phyloP scores from a whole-genome alignment of 2,888 invertebrate genomes.

The Oxyteleia sp. region DNA sequence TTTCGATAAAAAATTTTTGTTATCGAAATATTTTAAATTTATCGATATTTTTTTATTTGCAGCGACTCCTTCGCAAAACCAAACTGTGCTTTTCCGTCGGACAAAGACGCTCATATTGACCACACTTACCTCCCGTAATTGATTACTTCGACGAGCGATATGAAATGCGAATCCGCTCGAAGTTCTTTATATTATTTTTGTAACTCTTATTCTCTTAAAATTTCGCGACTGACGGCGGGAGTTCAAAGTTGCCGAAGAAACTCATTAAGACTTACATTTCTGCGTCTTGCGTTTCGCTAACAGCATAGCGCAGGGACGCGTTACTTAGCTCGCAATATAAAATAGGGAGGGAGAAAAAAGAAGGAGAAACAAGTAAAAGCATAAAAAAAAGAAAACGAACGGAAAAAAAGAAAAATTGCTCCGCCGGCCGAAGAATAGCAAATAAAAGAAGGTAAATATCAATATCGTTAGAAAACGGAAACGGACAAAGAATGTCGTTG shows the following conservation, averaged over 20 bases:
- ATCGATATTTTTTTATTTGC: slow-evolving; percentile 1
- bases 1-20: no score
- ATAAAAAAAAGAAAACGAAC: slow-evolving; percentile 15
- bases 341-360: slow-evolving; percentile 6
- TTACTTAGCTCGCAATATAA: slow-evolving; percentile 42
- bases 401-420: slow-evolving; percentile 9
- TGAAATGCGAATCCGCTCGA: slow-evolving; percentile 6
- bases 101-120: slow-evolving; percentile 2
- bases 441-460: slow-evolving; percentile 58
- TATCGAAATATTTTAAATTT: no score
- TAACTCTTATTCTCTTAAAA: slow-evolving; percentile 25
- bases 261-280: slow-evolving; percentile 52
- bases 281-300: slow-evolving; percentile 37
- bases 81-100: not conserved
- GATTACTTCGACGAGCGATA: slow-evolving; percentile 21
- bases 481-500: slow-evolving; percentile 45
- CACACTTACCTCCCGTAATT: slow-evolving; percentile 1
- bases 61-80: not conserved
- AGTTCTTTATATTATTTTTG: slow-evolving; percentile 24
- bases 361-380: slow-evolving; percentile 1
- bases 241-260: slow-evolving; percentile 49
- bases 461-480: slow-evolving; percentile 57
- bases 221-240: slow-evolving; percentile 23
- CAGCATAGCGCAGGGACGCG: slow-evolving; percentile 45
- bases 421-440: slow-evolving; percentile 33